phyloP scores from a whole-genome alignment of 2,113 vertebrate genomes.

The Stigmatopora argus region DNA sequence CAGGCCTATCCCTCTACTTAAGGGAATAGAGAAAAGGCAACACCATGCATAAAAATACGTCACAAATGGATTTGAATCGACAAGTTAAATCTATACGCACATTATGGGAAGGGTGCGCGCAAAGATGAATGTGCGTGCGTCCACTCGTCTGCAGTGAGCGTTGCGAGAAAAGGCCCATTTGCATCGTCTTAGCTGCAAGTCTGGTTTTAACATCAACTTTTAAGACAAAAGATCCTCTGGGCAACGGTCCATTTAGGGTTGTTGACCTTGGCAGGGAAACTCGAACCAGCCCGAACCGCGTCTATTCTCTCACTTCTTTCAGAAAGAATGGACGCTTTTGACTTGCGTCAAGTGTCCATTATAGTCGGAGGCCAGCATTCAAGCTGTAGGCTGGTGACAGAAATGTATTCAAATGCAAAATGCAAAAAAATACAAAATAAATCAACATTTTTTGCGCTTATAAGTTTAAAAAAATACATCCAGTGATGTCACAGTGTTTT shows the following conservation, averaged over 20 bases:
- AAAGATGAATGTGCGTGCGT: neutral
- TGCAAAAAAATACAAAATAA: neutral
- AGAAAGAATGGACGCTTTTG: conserved; percentile 44
- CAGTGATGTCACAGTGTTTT: no score
- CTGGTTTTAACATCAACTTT: conserved; percentile 46
- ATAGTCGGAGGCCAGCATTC: conserved; percentile 4
- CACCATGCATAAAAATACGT: neutral
- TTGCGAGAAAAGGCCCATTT: neutral
- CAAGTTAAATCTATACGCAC: neutral
- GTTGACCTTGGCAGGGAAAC: conserved; percentile 62
- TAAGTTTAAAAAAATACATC: no score
- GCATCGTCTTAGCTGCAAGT: conserved; percentile 25
- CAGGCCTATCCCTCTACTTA: neutral
- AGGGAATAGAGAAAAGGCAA: neutral
- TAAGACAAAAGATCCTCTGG: conserved; percentile 62
- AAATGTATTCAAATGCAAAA: neutral
- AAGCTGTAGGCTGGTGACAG: neutral
- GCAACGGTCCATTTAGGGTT: conserved; percentile 65
- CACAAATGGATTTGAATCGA: neutral
- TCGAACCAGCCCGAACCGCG: conserved; percentile 43
- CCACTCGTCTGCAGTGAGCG: neutral
- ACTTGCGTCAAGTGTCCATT: conserved; percentile 34
- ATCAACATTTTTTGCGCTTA: no score
- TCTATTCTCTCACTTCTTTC: conserved; percentile 32
- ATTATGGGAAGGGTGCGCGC: neutral